Evolutionary conservation across 2,888 invertebrate genomes (phyloP).

Genomic region (Frankliniella fusca): DNA sequence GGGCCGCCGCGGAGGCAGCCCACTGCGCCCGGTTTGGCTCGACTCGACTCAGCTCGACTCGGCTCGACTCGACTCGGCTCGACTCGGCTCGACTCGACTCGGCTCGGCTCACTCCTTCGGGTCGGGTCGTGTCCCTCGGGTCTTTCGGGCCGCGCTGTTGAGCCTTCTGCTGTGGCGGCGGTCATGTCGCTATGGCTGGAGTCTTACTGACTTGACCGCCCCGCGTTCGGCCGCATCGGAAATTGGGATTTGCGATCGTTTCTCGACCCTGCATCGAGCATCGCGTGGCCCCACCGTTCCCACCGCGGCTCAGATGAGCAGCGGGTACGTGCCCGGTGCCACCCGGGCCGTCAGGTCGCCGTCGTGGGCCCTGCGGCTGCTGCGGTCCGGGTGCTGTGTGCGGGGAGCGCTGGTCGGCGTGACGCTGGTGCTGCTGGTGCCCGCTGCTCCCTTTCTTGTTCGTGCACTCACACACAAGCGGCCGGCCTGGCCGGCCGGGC

Average conservation of each 20-base stretch:
- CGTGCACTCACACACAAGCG: background rate
- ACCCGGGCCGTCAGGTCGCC: too few relatives aligned
- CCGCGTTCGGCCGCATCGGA: too few relatives aligned
- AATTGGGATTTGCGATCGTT: too few relatives aligned
- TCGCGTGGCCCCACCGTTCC: too few relatives aligned
- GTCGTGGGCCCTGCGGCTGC: background rate
- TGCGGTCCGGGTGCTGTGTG: background rate
- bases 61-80: too few relatives aligned
- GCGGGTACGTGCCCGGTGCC: background rate
- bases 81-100: background rate
- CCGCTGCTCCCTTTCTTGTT: conserved; percentile 10
- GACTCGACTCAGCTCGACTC: too few relatives aligned
- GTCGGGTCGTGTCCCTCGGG: background rate
- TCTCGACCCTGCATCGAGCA: too few relatives aligned
- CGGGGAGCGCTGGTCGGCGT: background rate
- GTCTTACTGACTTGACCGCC: background rate
- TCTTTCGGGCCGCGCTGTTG: background rate
- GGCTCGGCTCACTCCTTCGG: background rate
- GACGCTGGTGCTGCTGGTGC: background rate
- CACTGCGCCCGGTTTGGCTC: too few relatives aligned
- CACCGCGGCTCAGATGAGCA: too few relatives aligned
- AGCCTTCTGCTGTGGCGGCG: background rate
- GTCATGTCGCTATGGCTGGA: background rate
- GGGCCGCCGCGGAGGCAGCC: background rate
- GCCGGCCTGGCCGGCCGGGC: conserved; percentile 13